Base-by-base conservation (phyloP, 1,140 invertebrate genomes). In the Tetraneura akinire region DNA sequence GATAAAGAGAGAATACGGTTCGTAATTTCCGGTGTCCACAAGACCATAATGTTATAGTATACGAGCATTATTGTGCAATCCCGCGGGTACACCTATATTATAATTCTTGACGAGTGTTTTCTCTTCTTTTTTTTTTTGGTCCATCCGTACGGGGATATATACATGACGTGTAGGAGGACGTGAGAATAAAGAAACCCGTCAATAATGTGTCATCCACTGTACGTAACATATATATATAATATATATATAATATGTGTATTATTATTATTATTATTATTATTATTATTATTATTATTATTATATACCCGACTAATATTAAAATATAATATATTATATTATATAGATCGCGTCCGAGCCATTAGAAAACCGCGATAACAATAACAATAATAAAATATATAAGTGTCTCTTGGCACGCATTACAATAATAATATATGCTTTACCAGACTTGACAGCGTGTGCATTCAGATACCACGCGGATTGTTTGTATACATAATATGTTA, bases 401-500 rank as follows among this genome's bases (percentile, higher is more conserved):
- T 45, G 37, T 68, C 37, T 68, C 64, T 23, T 68, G 37, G 21
- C 64, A 68, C 64, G 23, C 32, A 37, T 64, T 64, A 64, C n/a
- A n/a, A n/a, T n/a, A n/a, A n/a, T n/a, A n/a, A n/a, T n/a, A n/a
- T n/a, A n/a, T 64, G 11, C 32, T 37, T 1, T 2, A 45, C 64
- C 37, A 68, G 64, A 68, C 37, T 68, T 68, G 64, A 68, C 64
- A 68, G 64, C 64, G 37, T n/a, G 37, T n/a, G n/a, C 64, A 32
- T 68, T 23, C 64, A 45, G 64, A n/a, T 45, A 62, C 29, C 29
- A 62, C 29, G 16, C 29, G 29, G 29, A 32, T 26, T 47, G 45
- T 37, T 4, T 8, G 32, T 60, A 29, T 29, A 60, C 13, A 29
- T 18, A n/a, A n/a, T n/a, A n/a, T n/a, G n/a, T n/a, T n/a, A n/a